Conservation (phyloP, 2,888 invertebrate species). For the Mesodorylaimus sp. region DNA sequence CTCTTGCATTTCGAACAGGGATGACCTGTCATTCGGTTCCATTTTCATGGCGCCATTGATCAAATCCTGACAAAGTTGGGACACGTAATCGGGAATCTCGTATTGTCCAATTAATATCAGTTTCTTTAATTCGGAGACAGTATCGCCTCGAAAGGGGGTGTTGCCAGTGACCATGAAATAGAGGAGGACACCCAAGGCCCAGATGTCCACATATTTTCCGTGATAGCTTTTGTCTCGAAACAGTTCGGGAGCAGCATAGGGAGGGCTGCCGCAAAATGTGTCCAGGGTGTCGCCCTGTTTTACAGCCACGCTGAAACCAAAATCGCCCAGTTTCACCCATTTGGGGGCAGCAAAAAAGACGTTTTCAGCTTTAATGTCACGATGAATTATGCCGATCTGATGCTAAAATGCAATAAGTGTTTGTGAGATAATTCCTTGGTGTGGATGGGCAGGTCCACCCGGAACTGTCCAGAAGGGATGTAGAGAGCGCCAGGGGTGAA, state of each 20-base stretch:
- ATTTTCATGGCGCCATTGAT: constrained; percentile 30
- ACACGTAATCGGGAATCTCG: constrained; percentile 39
- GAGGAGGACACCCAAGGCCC: constrained; percentile 53
- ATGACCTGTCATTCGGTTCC: constrained; percentile 2
- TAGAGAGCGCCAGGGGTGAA: no score
- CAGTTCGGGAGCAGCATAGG: constrained; percentile 59
- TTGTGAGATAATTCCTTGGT: no score
- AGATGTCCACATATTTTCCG: constrained; percentile 47
- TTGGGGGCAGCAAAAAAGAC: constrained; percentile 45
- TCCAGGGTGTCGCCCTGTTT: constrained; percentile 43
- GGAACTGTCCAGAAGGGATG: no score
- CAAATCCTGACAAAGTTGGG: constrained; percentile 38
- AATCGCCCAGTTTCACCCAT: constrained; percentile 47
- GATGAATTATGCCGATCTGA: constrained; percentile 49
- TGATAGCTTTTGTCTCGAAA: constrained; percentile 40
- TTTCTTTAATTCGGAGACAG: constrained; percentile 50
- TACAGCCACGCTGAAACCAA: constrained; percentile 51
- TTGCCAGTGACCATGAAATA: constrained; percentile 56
- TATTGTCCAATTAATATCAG: constrained; percentile 48
- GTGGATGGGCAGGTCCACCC: no score
- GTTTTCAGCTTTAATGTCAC: constrained; percentile 62
- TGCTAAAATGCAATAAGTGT: constrained; percentile 42
- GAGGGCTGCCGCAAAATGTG: constrained; percentile 60
- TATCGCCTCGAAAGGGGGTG: constrained; percentile 58
- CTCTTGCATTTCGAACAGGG: not conserved